These are phyloP conservation scores for Aselliscus stoliczkanus DNA, from an alignment of 2,797 vertebrate genomes.

Conservation along the genomic window DNA sequence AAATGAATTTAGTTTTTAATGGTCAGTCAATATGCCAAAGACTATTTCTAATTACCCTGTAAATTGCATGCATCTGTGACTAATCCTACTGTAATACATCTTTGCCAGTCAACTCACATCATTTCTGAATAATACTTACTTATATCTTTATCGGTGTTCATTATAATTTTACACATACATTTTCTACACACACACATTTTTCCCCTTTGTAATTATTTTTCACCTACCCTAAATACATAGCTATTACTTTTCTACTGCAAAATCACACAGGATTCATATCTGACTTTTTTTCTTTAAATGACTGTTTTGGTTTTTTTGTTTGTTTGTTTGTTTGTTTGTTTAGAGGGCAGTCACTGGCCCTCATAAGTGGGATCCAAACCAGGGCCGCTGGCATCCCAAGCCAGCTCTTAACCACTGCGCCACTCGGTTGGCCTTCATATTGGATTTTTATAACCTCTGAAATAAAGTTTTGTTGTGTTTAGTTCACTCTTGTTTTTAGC, in stretches of 20 bases:
- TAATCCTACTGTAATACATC: conserved; percentile 74
- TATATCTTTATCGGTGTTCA: not conserved
- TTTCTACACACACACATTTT: not conserved
- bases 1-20: conserved; percentile 76
- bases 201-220: not conserved
- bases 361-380: too few species aligned
- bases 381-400: too few species aligned
- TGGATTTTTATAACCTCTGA: not conserved
- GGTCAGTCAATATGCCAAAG: conserved; percentile 73
- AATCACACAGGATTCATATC: not conserved
- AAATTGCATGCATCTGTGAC: conserved; percentile 75
- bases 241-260: not conserved
- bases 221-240: not conserved
- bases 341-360: too few species aligned
- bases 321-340: too few species aligned
- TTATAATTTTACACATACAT: not conserved
- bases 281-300: too few species aligned
- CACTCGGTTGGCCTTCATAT: too few species aligned
- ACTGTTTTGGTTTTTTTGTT: too few species aligned
- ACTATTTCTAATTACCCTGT: conserved; percentile 75
- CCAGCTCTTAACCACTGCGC: too few species aligned
- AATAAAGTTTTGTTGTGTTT: not conserved
- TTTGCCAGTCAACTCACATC: conserved; percentile 73
- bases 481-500: not conserved
- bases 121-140: conserved; percentile 66